Conservation (phyloP, 1,140 invertebrate species). For the Latrodectus geometricus region DNA sequence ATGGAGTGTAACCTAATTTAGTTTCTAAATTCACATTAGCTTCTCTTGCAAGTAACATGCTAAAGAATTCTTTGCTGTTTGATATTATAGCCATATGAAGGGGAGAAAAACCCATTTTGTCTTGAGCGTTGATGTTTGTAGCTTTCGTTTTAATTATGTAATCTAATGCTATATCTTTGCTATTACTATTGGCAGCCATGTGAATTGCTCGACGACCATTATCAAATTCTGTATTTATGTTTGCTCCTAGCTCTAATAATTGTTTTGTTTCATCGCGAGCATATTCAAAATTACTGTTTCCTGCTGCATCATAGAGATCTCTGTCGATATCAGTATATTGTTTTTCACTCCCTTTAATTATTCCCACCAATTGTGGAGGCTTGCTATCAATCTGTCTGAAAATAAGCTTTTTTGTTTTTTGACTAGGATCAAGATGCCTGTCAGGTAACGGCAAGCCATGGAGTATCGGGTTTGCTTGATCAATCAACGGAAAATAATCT, state of each 20-base stretch:
- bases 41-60: neutral
- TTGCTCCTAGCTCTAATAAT: neutral
- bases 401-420: too few species aligned
- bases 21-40: slow-evolving; percentile 14
- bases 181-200: neutral
- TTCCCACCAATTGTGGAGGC: neutral
- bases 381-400: slow-evolving; percentile 8
- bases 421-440: too few species aligned
- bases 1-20: neutral
- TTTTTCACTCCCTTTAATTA: neutral
- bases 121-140: neutral
- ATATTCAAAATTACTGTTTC: neutral
- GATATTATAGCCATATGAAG: neutral
- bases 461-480: slow-evolving; percentile 15
- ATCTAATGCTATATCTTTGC: neutral
- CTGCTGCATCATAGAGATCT: slow-evolving; percentile 15
- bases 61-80: neutral
- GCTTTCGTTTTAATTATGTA: neutral
- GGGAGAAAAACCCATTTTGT: neutral
- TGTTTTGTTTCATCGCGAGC: neutral
- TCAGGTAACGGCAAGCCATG: neutral
- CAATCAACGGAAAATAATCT: neutral
- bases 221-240: slow-evolving; percentile 5
- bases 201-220: neutral
- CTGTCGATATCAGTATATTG: slow-evolving; percentile 18